Evolutionary conservation across 1,140 invertebrate species (phyloP).

Genomic region (Drosophila ambigua): DNA sequence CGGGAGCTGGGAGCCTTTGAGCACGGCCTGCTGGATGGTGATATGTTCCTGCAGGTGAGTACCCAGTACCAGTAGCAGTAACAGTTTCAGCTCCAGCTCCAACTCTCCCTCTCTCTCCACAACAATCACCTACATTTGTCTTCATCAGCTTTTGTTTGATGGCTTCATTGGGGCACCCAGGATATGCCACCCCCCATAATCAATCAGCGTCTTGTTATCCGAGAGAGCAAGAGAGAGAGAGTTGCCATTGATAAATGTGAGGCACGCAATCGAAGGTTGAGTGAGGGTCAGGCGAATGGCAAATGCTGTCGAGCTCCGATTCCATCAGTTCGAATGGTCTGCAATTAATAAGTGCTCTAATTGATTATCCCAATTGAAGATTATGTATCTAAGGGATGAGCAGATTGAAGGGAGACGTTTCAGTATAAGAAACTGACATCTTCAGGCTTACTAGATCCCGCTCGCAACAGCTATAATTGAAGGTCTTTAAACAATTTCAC

Average conservation of each 20-base stretch:
- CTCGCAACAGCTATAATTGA: too few species aligned
- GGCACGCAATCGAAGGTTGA: slow-evolving; percentile 42
- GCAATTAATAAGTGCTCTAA: slow-evolving; percentile 66
- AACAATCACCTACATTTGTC: slow-evolving; percentile 58
- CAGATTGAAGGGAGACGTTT: not conserved
- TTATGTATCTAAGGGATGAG: not conserved
- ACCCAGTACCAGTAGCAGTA: not conserved
- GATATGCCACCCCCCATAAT: slow-evolving; percentile 64
- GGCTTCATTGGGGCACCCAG: slow-evolving; percentile 59
- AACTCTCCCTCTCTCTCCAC: not conserved
- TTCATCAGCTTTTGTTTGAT: slow-evolving; percentile 67
- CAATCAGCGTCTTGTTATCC: slow-evolving; percentile 68
- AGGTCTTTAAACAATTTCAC: not conserved
- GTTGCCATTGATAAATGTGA: slow-evolving; percentile 39
- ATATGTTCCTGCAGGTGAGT: slow-evolving; percentile 97
- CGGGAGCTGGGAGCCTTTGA: slow-evolving; percentile 94
- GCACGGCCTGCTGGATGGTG: slow-evolving; percentile 94
- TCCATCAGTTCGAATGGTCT: slow-evolving; percentile 55
- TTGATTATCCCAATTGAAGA: slow-evolving; percentile 47
- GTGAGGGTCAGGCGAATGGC: slow-evolving; percentile 8
- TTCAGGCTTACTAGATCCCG: too few species aligned
- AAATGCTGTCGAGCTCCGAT: slow-evolving; percentile 4
- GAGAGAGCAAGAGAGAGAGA: slow-evolving; percentile 7
- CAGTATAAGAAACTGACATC: not conserved
- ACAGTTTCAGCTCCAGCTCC: not conserved